These are phyloP conservation scores for Thunnus maccoyii DNA, from an alignment of 2,113 vertebrate species.

Conservation along the genomic window DNA sequence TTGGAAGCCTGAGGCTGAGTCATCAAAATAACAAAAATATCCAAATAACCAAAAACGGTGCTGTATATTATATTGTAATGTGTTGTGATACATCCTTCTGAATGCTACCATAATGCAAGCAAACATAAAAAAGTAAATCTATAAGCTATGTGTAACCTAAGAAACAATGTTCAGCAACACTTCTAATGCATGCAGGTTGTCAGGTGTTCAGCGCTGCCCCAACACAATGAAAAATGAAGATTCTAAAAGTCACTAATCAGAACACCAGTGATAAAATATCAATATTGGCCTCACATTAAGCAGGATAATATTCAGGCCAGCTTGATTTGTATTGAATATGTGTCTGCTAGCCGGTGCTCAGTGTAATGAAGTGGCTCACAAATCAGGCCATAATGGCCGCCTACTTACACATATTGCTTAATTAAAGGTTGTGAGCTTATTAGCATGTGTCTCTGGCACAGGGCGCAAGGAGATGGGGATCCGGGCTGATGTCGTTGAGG, in stretches of 20 bases:
- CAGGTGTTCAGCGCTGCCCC: conserved; percentile 84
- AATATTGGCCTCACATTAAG: conserved; percentile 92
- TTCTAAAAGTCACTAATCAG: conserved; percentile 86
- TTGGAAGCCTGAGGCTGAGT: neutral
- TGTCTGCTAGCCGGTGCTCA: conserved; percentile 93
- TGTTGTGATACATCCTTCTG: no score
- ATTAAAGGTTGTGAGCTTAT: conserved; percentile 99
- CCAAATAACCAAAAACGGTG: neutral
- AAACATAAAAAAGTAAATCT: conserved; percentile 42
- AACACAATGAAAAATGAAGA: conserved; percentile 85
- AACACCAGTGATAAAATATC: conserved; percentile 92
- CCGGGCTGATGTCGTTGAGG: conserved; percentile 83
- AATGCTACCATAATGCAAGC: neutral
- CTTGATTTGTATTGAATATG: conserved; percentile 98
- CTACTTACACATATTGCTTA: conserved; percentile 99
- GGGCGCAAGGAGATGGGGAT: conserved; percentile 90
- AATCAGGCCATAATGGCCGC: conserved; percentile 99
- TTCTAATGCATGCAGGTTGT: conserved; percentile 79
- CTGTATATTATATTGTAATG: neutral
- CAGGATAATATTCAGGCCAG: conserved; percentile 92
- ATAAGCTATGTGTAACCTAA: conserved; percentile 68
- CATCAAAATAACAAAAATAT: neutral
- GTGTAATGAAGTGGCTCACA: conserved; percentile 97
- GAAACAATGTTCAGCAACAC: conserved; percentile 86
- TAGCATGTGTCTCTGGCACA: conserved; percentile 98